Percentiles rank a stretch among this genome's conserved stretches.
phyloP scores from a whole-genome alignment of 1,140 invertebrate genomes.

The Caenorhabditis brenneri region DNA sequence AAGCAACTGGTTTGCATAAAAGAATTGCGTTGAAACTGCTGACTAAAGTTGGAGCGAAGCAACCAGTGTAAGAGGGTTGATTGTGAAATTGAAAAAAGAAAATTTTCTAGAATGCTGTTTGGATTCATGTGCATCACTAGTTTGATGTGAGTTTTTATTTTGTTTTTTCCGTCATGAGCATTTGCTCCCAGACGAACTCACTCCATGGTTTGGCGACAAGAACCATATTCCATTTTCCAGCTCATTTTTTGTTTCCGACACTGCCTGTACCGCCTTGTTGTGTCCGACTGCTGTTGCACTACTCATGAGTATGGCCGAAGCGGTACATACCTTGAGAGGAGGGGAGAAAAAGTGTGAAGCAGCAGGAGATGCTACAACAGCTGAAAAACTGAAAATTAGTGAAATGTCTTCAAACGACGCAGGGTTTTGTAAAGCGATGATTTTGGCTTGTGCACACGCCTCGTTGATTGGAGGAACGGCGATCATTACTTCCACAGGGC shows the following conservation, averaged over 20 bases:
- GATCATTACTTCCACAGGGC: background rate
- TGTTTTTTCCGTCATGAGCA: no score
- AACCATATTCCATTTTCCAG: background rate
- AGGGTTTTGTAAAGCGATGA: conserved; percentile 32
- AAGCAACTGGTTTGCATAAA: conserved; percentile 72
- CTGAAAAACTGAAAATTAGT: background rate
- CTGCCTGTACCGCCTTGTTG: conserved; percentile 22
- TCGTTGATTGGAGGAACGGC: conserved; percentile 41
- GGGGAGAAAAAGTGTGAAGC: background rate
- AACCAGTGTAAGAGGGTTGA: conserved; percentile 60
- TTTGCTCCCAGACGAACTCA: no score
- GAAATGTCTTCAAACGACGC: background rate
- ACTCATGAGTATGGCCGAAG: conserved; percentile 31
- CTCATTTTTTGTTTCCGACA: conserved; percentile 45
- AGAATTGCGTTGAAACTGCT: conserved; percentile 72
- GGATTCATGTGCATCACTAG: conserved; percentile 28
- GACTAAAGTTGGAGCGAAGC: conserved; percentile 67
- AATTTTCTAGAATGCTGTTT: conserved; percentile 23
- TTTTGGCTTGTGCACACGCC: conserved; percentile 29
- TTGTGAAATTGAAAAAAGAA: background rate
- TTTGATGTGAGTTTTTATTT: background rate
- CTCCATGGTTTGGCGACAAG: no score
- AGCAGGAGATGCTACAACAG: background rate
- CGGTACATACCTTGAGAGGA: background rate
- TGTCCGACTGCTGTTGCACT: conserved; percentile 25